These are phyloP conservation scores for Ophonus ardosiacus DNA, from an alignment of 2,888 invertebrate genomes.

Conservation along the genomic window DNA sequence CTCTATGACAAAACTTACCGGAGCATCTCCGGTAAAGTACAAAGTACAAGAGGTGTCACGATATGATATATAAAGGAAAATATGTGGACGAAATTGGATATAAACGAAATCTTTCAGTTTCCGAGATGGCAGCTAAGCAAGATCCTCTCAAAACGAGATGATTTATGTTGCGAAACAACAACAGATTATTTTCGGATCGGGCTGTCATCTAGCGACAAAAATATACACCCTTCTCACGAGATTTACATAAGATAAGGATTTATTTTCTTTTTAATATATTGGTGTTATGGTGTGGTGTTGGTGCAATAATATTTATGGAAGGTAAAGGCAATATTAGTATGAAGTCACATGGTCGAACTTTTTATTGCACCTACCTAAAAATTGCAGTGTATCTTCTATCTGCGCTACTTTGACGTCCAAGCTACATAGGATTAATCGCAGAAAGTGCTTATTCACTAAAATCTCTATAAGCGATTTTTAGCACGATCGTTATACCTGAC, in stretches of 20 bases:
- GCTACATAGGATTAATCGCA: too few species aligned
- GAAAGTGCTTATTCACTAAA: too few species aligned
- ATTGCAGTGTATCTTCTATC: too few species aligned
- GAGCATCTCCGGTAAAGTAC: constrained; percentile 32
- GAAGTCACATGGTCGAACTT: too few species aligned
- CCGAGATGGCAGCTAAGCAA: constrained; percentile 57
- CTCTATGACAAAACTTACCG: constrained; percentile 47
- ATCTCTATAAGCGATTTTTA: too few species aligned
- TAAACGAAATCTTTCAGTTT: constrained; percentile 63
- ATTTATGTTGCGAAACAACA: constrained; percentile 63
- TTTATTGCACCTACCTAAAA: too few species aligned
- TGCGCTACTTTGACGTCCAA: too few species aligned
- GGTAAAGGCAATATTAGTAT: too few species aligned
- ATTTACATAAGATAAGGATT: constrained; percentile 55
- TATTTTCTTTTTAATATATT: neutral
- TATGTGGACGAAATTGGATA: constrained; percentile 63
- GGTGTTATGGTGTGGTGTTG: too few species aligned
- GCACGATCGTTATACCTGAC: too few species aligned
- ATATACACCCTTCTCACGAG: constrained; percentile 55
- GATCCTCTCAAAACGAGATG: constrained; percentile 54
- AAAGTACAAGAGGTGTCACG: constrained; percentile 53
- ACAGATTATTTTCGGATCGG: constrained; percentile 59
- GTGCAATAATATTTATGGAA: too few species aligned
- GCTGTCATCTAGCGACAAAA: constrained; percentile 59
- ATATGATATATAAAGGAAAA: constrained; percentile 60